Evolutionary conservation across 92 coral and sea anemone genomes (phyloP), one percentile per base, ranked within the genome.

Genomic region (Bergia sp.): DNA sequence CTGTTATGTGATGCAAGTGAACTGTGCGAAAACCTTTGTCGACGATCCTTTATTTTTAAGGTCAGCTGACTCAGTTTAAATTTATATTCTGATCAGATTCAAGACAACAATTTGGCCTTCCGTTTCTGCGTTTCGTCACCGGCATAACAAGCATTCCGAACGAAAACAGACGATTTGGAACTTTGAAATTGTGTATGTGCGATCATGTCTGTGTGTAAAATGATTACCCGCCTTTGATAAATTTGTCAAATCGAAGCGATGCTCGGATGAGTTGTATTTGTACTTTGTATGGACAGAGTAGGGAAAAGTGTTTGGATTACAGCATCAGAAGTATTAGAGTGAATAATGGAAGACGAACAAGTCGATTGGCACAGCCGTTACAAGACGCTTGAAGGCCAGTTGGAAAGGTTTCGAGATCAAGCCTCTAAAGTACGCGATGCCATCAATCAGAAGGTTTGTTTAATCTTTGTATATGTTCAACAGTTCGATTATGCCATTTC

Each of bases 391-490:
- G 98, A 95, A 91, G 91, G 86, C 74, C 98, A 95, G 90, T 91
- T 95, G 41, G 96, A 94, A 18, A 89, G 89, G 66, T 95, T 95
- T 87, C 87, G 92, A 50, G 96, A 93, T 80, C 96, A 93, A 80
- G 98, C 98, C 38, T 57, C 96, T 3, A 95, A 90, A 90, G 96
- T 95, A 41, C 94, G 98, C 50, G 96, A 95, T 90, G 96, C 91
- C 82, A 91, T 95, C 37, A 91, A 93, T 38, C 96, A 91, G 57
- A 93, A 95, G 95, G 98, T 95, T 89, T 77, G 86, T 65, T 88
- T 50, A 80, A 20, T 15, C 18, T 69, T 67, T 71, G 45, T 41
- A 5, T 69, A 12, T 37, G 29, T 37, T 45, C 55, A 69, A 64
- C 57, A 69, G 50, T 82, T 65, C 45, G 16, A 21, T 53, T 57